phyloP scores from a whole-genome alignment of 2,113 vertebrate species.

The Corynorhinus townsendii region DNA sequence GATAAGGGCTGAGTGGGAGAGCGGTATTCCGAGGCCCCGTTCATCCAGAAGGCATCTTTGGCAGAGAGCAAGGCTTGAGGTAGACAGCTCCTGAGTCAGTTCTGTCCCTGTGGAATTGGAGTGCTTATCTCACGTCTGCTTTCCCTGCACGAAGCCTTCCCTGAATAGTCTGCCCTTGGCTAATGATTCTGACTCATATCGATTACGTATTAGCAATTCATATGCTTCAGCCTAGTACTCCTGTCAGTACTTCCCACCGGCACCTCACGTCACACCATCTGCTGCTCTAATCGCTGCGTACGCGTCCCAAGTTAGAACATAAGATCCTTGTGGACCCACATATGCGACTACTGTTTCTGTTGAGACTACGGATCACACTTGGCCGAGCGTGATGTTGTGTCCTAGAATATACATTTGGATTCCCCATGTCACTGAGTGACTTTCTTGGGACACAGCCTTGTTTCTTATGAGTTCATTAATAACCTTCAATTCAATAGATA shows the following conservation, averaged over 20 bases:
- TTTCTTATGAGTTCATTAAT: not conserved
- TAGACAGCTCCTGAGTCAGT: not conserved
- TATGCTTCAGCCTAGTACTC: not conserved
- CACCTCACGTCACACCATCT: not conserved
- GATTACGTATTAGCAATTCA: not conserved
- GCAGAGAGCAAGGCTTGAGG: not conserved
- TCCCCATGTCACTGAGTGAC: not conserved
- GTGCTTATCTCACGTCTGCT: not conserved
- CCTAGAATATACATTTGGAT: not conserved
- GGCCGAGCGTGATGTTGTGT: not conserved
- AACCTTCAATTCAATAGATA: not conserved
- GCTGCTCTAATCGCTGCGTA: not conserved
- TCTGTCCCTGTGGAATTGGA: not conserved
- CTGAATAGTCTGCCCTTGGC: not conserved
- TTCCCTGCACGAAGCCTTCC: not conserved
- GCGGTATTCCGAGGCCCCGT: not conserved
- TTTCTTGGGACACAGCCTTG: conserved; percentile 10
- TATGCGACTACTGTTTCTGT: not conserved
- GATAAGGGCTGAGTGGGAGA: not conserved
- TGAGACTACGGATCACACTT: not conserved
- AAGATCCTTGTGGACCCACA: not conserved
- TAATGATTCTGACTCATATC: not conserved
- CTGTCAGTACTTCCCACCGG: not conserved
- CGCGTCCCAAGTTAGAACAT: not conserved
- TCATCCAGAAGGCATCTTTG: not conserved